Conservation (phyloP, 2,113 vertebrate species). For the Takifugu bimaculatus region DNA sequence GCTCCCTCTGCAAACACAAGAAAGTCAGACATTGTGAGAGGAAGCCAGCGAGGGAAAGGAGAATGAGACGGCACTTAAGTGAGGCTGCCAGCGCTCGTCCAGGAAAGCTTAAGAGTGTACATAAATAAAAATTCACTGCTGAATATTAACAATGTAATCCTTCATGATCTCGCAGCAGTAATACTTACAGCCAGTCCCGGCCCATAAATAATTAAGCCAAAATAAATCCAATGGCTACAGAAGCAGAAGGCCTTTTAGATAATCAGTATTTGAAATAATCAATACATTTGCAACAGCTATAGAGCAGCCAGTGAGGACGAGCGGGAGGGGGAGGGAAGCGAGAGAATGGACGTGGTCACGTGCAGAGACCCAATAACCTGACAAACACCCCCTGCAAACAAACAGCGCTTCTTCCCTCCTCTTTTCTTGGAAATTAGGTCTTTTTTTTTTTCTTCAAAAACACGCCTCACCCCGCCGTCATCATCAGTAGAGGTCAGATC, state of each 20-base stretch:
- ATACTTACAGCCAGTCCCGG: conserved; percentile 78
- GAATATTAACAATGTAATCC: conserved; percentile 75
- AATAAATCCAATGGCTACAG: conserved; percentile 80
- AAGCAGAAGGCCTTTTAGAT: conserved; percentile 84
- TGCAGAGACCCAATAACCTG: conserved; percentile 63
- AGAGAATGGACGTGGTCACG: conserved; percentile 26
- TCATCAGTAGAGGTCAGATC: conserved; percentile 73
- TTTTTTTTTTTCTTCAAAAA: conserved; percentile 67
- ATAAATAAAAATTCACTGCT: conserved; percentile 77
- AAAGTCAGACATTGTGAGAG: conserved; percentile 25
- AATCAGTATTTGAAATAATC: conserved; percentile 86
- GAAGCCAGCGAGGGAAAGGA: not conserved
- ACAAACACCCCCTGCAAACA: conserved; percentile 61
- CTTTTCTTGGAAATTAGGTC: conserved; percentile 66
- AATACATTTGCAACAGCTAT: conserved; percentile 78
- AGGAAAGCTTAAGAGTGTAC: conserved; percentile 63
- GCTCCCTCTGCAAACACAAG: conserved; percentile 85
- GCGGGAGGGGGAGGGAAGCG: conserved; percentile 17
- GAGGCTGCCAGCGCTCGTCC: conserved; percentile 61
- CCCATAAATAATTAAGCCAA: conserved; percentile 87
- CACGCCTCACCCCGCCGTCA: conserved; percentile 53
- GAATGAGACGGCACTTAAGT: conserved; percentile 50
- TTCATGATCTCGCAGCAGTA: conserved; percentile 72
- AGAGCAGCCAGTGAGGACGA: conserved; percentile 51
- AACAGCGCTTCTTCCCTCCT: conserved; percentile 67